Evolutionary conservation across 2,113 vertebrate genomes (phyloP).

Genomic region (Laterallus jamaicensis): DNA sequence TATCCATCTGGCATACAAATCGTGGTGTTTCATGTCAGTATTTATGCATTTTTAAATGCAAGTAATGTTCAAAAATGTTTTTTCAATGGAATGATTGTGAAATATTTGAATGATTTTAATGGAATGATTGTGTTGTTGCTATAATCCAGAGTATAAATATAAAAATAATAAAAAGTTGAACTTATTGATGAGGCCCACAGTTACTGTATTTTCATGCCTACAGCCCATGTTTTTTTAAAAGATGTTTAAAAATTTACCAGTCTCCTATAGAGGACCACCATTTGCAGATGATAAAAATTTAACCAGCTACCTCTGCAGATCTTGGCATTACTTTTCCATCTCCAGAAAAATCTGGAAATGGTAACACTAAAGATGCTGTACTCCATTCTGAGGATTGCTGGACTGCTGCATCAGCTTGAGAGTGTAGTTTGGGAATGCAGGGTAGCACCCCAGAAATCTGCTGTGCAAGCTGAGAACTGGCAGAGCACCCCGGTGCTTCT

Average conservation of each 20-base stretch:
- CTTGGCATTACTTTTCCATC: background rate
- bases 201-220: background rate
- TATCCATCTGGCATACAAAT: background rate
- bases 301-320: background rate
- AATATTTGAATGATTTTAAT: background rate
- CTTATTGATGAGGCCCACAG: background rate
- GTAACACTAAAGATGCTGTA: background rate
- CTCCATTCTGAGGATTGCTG: accelerated
- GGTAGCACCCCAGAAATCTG: background rate
- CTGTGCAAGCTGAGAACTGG: background rate
- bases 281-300: background rate
- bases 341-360: background rate
- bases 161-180: background rate
- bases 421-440: background rate
- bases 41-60: background rate
- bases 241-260: background rate
- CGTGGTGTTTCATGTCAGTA: background rate
- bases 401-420: background rate
- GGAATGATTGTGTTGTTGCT: background rate
- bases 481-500: background rate
- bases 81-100: background rate
- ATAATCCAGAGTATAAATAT: background rate
- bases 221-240: background rate
- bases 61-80: background rate
- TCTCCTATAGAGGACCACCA: accelerated